These are phyloP conservation scores for Periophthalmus modestus DNA, from an alignment of 2,113 vertebrate genomes.

Conservation along the genomic window DNA sequence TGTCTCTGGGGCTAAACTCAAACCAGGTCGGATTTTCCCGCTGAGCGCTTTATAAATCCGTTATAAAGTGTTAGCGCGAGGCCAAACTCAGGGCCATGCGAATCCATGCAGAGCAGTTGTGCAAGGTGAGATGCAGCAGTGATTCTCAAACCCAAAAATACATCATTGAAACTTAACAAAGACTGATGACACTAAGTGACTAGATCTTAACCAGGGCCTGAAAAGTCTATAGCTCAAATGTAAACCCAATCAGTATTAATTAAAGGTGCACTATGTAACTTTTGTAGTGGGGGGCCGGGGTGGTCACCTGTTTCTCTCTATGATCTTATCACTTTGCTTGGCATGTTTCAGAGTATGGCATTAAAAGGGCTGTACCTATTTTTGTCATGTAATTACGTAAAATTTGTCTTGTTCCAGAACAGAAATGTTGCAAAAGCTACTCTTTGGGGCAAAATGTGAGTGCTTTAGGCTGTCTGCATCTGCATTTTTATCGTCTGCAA, in stretches of 20 bases:
- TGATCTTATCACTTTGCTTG: no score
- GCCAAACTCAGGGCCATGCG: constrained; percentile 35
- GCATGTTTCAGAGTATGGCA: no score
- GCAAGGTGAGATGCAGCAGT: constrained; percentile 32
- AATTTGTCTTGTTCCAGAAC: no score
- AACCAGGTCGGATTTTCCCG: constrained; percentile 36
- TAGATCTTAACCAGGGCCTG: not conserved
- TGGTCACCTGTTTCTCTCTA: no score
- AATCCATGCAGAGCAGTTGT: constrained; percentile 41
- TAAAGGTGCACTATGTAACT: not conserved
- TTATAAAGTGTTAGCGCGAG: not conserved
- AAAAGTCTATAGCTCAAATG: not conserved
- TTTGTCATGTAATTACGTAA: no score
- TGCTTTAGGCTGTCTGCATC: no score
- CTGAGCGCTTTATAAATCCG: constrained; percentile 39
- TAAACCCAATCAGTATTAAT: not conserved
- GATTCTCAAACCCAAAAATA: not conserved
- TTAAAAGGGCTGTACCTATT: no score
- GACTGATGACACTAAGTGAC: not conserved
- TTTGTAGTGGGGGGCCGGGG: no score
- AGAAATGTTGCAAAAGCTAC: no score
- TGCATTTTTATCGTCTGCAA: no score
- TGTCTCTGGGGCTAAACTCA: constrained; percentile 27
- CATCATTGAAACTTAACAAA: not conserved
- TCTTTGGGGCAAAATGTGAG: no score